Conservation (phyloP, 2,113 vertebrate genomes). For the Dasyprocta punctata region DNA sequence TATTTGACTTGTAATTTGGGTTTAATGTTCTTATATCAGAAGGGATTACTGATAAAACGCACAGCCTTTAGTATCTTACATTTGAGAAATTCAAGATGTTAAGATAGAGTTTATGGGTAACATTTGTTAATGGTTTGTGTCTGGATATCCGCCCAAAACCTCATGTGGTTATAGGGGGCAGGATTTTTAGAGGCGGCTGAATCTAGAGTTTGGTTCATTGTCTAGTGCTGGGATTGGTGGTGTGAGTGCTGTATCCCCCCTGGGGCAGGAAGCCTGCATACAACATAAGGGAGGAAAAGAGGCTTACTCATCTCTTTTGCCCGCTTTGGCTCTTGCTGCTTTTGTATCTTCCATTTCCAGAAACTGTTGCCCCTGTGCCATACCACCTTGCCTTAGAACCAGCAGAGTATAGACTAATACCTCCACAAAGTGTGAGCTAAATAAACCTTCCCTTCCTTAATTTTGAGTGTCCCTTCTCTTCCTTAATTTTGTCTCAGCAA, state of each 20-base stretch:
- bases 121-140: background rate
- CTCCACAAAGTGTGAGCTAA: background rate
- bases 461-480: background rate
- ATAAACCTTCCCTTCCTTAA: background rate
- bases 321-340: background rate
- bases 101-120: background rate
- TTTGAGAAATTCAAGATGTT: background rate
- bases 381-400: background rate
- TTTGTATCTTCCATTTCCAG: background rate
- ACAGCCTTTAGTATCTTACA: background rate
- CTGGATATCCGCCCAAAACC: background rate
- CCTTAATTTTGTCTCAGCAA: background rate
- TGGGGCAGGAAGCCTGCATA: background rate
- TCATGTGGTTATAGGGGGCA: background rate
- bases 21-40: background rate
- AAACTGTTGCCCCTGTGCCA: background rate
- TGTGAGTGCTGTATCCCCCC: background rate
- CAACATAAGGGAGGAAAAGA: background rate
- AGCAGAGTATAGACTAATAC: background rate
- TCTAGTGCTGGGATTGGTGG: background rate
- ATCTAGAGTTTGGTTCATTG: background rate
- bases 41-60: background rate
- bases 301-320: background rate
- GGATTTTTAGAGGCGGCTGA: background rate
- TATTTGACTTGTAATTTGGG: background rate